Evolutionary conservation across 2,888 invertebrate species (phyloP), one percentile per base, ranked within the genome.

Genomic region (Arctia plantaginis): DNA sequence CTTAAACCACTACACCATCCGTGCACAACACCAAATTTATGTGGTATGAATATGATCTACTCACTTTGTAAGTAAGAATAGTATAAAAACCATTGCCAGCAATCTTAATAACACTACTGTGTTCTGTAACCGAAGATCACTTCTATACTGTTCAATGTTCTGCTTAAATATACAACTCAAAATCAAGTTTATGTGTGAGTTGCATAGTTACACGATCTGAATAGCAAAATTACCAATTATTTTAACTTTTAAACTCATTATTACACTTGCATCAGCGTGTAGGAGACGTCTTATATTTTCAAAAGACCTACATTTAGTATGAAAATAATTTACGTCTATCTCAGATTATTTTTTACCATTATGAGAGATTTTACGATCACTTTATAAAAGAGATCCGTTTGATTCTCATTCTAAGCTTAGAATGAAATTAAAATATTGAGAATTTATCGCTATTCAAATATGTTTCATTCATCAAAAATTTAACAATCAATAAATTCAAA

Each of bases 381-480:
- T 75, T 65, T 33, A 23, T 44, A 59, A 47, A 68, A 69, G 51
- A 68, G 23, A 39, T 13, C 55, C 51, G 64, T 68, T 74, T 27
- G 64, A 64, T 71, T 71, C 51, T 55, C 39, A 71, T 71, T 68
- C 71, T 68, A n/a, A 68, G 41, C 55, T 68, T 23, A 71, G 39
- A 71, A 72, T 72, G 65, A 71, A 69, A 68, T 69, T 68, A 72
- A 75, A 75, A 69, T 68, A 65, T 68, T 68, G 64, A 59, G 30
- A 64, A 68, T 18, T 33, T 12, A 27, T 75, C 72, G 72, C 69
- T 75, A 72, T 69, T 72, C 72, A 75, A 72, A 75, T 72, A 75
- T 47, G 62, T 68, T 75, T 72, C 82, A 83, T 84, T 84, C 80
- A 83, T 83, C 79, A 84, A 74, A 82, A 35, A 6, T n/a, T 47